phyloP scores from a whole-genome alignment of 1,140 invertebrate genomes.

The Magallana gigas region DNA sequence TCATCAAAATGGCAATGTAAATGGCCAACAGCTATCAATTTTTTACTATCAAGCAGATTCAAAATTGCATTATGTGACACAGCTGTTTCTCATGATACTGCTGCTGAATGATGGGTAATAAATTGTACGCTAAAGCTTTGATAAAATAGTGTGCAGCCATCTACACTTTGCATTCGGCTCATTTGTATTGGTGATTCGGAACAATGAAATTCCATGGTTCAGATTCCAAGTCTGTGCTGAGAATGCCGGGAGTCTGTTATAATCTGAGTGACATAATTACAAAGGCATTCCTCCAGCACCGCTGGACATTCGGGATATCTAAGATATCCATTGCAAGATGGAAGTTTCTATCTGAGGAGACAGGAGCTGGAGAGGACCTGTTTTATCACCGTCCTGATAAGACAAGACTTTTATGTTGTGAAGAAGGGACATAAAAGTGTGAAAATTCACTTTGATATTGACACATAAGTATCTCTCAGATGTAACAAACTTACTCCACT shows the following conservation, averaged over 20 bases:
- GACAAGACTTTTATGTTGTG: slow-evolving; percentile 23
- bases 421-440: slow-evolving; percentile 36
- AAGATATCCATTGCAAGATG: not conserved
- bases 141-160: not conserved
- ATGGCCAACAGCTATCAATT: not conserved
- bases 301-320: slow-evolving; percentile 17
- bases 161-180: not conserved
- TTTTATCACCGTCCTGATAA: slow-evolving; percentile 12
- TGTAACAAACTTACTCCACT: slow-evolving; percentile 11
- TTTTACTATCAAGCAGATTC: not conserved
- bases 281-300: not conserved
- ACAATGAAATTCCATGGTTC: slow-evolving; percentile 8
- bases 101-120: not conserved
- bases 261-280: slow-evolving; percentile 24
- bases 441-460: slow-evolving; percentile 36
- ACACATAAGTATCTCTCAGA: slow-evolving; percentile 36
- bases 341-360: not conserved
- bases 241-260: not conserved
- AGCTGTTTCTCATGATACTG: not conserved
- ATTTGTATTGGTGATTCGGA: slow-evolving; percentile 12
- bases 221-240: slow-evolving; percentile 12
- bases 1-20: not conserved
- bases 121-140: not conserved
- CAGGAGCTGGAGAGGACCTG: not conserved
- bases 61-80: not conserved